Conservation (phyloP, 2,888 invertebrate genomes). For the Ectemnius lituratus region DNA sequence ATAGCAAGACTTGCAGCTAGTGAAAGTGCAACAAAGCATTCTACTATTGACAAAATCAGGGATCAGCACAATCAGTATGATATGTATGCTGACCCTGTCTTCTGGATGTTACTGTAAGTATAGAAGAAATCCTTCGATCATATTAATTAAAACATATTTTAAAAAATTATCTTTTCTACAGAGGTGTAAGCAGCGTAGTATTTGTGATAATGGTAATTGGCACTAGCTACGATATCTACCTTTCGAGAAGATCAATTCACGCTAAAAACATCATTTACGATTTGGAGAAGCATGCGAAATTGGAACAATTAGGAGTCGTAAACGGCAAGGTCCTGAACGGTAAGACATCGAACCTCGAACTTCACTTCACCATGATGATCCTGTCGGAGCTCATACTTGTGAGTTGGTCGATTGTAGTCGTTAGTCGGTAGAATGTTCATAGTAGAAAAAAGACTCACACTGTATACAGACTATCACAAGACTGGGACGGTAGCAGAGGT, state of each 20-base stretch:
- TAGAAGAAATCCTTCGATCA: neutral
- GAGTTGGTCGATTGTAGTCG: no score
- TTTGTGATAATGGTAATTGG: slow-evolving; percentile 82
- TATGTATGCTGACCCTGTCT: slow-evolving; percentile 85
- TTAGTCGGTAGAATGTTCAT: neutral
- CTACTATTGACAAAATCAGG: slow-evolving; percentile 81
- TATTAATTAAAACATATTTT: neutral
- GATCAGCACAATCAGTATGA: slow-evolving; percentile 84
- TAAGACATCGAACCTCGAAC: slow-evolving; percentile 40
- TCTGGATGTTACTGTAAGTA: slow-evolving; percentile 85
- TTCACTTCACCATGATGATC: neutral
- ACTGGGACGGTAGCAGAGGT: slow-evolving; percentile 55
- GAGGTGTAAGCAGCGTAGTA: slow-evolving; percentile 80
- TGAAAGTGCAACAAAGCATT: slow-evolving; percentile 77
- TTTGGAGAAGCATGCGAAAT: slow-evolving; percentile 72
- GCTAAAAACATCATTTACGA: slow-evolving; percentile 68
- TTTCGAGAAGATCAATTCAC: slow-evolving; percentile 60
- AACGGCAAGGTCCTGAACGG: slow-evolving; percentile 69
- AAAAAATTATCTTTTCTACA: slow-evolving; percentile 69
- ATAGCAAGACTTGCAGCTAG: slow-evolving; percentile 78
- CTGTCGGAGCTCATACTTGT: no score
- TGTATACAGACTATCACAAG: slow-evolving; percentile 53
- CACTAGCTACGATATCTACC: slow-evolving; percentile 85
- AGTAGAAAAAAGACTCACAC: slow-evolving; percentile 13
- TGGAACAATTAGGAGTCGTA: slow-evolving; percentile 66